Evolutionary conservation across 2,113 vertebrate species (phyloP).

Genomic region (Brachionichthys hirsutus): DNA sequence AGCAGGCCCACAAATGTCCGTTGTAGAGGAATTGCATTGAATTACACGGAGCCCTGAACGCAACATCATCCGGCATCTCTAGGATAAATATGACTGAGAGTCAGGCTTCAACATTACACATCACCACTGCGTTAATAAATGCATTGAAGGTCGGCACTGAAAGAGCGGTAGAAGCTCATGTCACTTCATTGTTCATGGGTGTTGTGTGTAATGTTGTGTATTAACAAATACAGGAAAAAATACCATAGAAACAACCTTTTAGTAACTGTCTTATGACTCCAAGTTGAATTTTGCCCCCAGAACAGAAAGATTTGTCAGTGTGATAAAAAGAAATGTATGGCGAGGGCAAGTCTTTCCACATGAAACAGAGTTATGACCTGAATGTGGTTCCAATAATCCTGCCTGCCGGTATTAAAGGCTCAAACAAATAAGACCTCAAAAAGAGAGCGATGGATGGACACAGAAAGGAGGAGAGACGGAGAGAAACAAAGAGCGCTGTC

Average conservation of each 20-base stretch:
- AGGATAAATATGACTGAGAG: background rate
- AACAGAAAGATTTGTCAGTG: background rate
- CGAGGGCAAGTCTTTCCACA: background rate
- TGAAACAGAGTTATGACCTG: constrained; percentile 58
- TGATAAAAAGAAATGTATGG: constrained; percentile 4
- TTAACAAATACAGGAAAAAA: background rate
- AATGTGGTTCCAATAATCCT: constrained; percentile 65
- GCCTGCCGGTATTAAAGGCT: constrained; percentile 61
- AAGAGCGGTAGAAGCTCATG: no score
- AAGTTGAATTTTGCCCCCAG: background rate
- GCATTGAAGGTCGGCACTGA: no score
- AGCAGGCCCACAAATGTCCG: no score
- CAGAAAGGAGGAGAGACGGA: background rate
- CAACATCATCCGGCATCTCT: background rate
- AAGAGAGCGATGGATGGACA: constrained; percentile 8
- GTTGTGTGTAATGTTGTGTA: no score
- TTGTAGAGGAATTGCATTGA: no score
- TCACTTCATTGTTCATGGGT: no score
- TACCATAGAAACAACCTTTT: constrained; percentile 6
- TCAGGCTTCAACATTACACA: background rate
- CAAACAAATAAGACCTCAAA: constrained; percentile 22
- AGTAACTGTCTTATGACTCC: background rate
- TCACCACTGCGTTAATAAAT: no score
- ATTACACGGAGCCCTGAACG: background rate
- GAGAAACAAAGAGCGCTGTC: constrained; percentile 27